phyloP scores from a whole-genome alignment of 2,797 vertebrate genomes.

The Liasis olivaceus region DNA sequence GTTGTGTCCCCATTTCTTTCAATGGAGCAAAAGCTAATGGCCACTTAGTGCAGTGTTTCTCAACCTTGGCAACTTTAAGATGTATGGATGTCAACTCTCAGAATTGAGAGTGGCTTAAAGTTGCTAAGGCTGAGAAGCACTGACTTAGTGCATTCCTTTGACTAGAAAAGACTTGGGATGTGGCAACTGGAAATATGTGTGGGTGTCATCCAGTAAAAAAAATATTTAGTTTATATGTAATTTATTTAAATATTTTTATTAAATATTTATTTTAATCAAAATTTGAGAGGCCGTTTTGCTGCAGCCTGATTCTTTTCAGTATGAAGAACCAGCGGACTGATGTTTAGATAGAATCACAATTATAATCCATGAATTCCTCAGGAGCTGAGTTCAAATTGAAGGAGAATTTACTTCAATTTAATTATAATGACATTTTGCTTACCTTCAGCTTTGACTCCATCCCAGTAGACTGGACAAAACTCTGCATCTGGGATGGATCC shows the following conservation, averaged over 20 bases:
- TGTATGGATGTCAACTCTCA: too few relatives aligned
- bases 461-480: too few relatives aligned
- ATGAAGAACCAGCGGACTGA: background rate
- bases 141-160: background rate
- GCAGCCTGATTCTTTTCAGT: background rate
- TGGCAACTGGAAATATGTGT: background rate
- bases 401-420: background rate
- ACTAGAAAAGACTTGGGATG: background rate
- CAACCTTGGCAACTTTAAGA: too few relatives aligned
- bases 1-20: background rate
- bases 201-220: background rate
- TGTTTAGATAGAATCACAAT: background rate
- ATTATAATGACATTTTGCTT: background rate
- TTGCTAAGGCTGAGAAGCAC: too few relatives aligned
- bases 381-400: background rate
- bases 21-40: background rate
- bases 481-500: background rate
- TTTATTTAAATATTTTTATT: background rate
- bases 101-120: too few relatives aligned
- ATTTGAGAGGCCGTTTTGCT: background rate
- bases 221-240: background rate
- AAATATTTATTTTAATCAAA: background rate
- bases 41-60: background rate
- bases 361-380: background rate
- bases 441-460: constrained; percentile 6